phyloP scores from a whole-genome alignment of 2,113 vertebrate genomes.

The Dipodomys stephensi region DNA sequence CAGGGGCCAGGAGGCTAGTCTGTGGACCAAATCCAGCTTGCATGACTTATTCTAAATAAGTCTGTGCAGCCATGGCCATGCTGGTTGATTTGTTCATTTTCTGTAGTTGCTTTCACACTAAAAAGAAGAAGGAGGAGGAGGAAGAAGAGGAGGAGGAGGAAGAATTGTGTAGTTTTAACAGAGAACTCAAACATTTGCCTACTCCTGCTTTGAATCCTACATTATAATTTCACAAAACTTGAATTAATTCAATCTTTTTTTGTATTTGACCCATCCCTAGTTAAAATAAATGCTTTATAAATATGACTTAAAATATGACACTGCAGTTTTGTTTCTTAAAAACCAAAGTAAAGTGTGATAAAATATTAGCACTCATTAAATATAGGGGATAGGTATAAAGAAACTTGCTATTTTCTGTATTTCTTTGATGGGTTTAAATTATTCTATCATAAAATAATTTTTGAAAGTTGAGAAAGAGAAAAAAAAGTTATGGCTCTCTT shows the following conservation, averaged over 20 bases:
- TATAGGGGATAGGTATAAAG: background rate
- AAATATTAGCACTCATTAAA: slow-evolving; percentile 20
- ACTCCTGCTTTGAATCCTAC: background rate
- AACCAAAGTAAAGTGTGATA: background rate
- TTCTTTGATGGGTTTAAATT: slow-evolving; percentile 14
- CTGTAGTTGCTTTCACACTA: background rate
- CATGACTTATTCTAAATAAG: background rate
- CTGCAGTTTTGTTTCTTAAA: slow-evolving; percentile 27
- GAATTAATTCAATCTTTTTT: background rate
- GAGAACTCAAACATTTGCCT: slow-evolving; percentile 39
- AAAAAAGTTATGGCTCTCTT: background rate
- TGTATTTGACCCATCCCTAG: background rate
- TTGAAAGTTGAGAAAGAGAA: background rate
- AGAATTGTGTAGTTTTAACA: background rate
- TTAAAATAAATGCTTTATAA: background rate
- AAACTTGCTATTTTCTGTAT: slow-evolving; percentile 5
- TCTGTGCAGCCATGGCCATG: background rate
- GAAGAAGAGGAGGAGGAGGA: background rate
- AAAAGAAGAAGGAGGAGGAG: background rate
- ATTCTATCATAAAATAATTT: background rate
- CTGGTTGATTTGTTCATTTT: background rate
- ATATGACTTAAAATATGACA: background rate
- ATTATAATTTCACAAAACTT: background rate
- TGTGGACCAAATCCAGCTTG: background rate
- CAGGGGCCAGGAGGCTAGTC: background rate